These are phyloP conservation scores for Oncorhynchus kisutch DNA, from an alignment of 2,113 vertebrate genomes.

Conservation along the genomic window DNA sequence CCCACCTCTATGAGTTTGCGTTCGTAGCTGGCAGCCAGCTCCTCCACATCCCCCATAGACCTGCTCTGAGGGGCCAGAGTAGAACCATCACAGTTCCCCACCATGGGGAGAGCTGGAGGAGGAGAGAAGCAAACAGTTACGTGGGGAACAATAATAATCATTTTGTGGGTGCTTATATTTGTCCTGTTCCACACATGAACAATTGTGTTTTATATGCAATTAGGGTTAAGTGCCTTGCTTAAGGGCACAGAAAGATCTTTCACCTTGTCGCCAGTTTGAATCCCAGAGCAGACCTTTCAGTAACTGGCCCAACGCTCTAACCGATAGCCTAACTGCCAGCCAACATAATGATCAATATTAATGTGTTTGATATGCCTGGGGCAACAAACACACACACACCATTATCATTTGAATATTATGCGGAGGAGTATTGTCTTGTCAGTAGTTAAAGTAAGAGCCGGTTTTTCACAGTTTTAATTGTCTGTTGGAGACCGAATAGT, in stretches of 20 bases:
- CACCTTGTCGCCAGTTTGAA: no score
- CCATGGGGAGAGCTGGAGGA: slow-evolving; percentile 60
- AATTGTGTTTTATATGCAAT: background rate
- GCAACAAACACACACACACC: background rate
- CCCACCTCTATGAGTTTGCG: slow-evolving; percentile 97
- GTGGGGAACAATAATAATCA: background rate
- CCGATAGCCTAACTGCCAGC: no score
- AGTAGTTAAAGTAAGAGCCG: slow-evolving; percentile 9
- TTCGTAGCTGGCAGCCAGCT: slow-evolving; percentile 89
- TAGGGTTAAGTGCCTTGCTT: no score
- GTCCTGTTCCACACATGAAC: background rate
- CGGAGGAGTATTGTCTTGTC: background rate
- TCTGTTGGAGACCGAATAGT: slow-evolving; percentile 2
- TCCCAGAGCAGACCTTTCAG: no score
- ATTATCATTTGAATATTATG: slow-evolving; percentile 15
- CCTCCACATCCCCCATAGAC: slow-evolving; percentile 84
- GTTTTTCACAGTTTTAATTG: background rate
- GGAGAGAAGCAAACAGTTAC: background rate
- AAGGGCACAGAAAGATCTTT: no score
- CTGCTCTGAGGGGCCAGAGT: slow-evolving; percentile 80
- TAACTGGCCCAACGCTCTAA: no score
- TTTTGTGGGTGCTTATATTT: background rate
- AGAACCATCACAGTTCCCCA: slow-evolving; percentile 79
- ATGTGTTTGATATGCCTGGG: slow-evolving; percentile 8
- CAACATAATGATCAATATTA: no score